phyloP scores from a whole-genome alignment of 2,888 invertebrate genomes.

The Polylopha cassiicola region DNA sequence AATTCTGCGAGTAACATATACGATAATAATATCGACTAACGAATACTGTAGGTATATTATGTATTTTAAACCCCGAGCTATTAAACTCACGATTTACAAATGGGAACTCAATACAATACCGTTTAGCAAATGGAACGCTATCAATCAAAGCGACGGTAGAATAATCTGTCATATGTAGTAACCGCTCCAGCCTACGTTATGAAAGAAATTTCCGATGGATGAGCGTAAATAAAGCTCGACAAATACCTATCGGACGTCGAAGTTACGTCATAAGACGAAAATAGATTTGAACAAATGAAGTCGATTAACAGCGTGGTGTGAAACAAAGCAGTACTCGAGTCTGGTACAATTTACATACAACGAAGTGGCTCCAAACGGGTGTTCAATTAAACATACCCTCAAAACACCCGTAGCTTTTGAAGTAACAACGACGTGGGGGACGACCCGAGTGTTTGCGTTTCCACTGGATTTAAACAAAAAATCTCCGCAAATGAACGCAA shows the following conservation, averaged over 20 bases:
- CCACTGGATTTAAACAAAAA: slow-evolving; percentile 29
- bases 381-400: slow-evolving; percentile 35
- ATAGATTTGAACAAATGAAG: slow-evolving; percentile 1
- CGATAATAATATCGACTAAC: no score
- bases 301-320: background rate
- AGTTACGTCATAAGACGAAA: background rate
- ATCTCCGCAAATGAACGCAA: slow-evolving; percentile 32
- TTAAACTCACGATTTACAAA: slow-evolving; percentile 18
- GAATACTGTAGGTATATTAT: no score
- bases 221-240: slow-evolving; percentile 8
- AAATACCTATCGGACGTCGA: slow-evolving; percentile 5
- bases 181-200: slow-evolving; percentile 26
- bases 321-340: background rate
- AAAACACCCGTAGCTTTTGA: slow-evolving; percentile 27
- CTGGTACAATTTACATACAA: slow-evolving; percentile 2
- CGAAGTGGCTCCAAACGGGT: slow-evolving; percentile 24
- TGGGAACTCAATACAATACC: slow-evolving; percentile 29
- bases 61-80: slow-evolving; percentile 7
- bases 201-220: slow-evolving; percentile 21
- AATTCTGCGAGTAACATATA: no score
- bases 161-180: slow-evolving; percentile 38
- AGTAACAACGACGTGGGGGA: slow-evolving; percentile 6
- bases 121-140: slow-evolving; percentile 35
- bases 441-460: slow-evolving; percentile 10
- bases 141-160: slow-evolving; percentile 46